Percentiles rank a stretch among this genome's conserved stretches.
Evolutionary conservation across 1,140 invertebrate species (phyloP).

Genomic region (Papilio helenus): DNA sequence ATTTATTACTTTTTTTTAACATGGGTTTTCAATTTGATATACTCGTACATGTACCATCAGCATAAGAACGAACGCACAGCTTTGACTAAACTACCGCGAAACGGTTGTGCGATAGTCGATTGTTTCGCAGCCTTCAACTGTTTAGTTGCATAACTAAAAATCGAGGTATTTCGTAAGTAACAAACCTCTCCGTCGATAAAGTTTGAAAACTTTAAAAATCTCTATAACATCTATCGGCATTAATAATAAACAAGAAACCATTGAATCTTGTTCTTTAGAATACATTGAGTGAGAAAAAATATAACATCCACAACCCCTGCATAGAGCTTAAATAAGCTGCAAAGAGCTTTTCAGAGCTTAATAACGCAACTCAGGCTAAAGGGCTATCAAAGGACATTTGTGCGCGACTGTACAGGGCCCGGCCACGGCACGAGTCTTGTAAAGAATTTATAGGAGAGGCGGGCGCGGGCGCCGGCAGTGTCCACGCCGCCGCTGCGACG

Average conservation of each 20-base stretch:
- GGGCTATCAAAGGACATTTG: constrained; percentile 50
- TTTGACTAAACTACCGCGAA: no score
- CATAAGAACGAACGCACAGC: no score
- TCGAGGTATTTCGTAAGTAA: not conserved
- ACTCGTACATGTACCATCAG: no score
- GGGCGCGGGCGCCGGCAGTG: constrained; percentile 63
- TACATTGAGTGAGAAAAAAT: no score
- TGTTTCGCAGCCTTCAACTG: no score
- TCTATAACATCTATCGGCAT: not conserved
- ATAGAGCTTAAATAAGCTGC: not conserved
- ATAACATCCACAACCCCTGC: not conserved
- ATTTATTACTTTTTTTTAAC: no score
- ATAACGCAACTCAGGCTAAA: constrained; percentile 41
- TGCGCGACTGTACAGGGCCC: constrained; percentile 73
- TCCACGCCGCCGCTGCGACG: constrained; percentile 48
- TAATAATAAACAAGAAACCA: no score
- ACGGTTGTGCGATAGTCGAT: no score
- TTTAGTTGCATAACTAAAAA: no score
- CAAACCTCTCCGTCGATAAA: not conserved
- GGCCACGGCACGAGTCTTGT: constrained; percentile 69
- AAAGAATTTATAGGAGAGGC: constrained; percentile 76
- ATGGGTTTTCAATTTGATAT: no score
- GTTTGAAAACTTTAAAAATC: not conserved
- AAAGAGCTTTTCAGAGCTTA: not conserved
- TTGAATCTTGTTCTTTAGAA: no score